Conservation (phyloP, 2,888 invertebrate species). For the Galerucella nymphaeae region DNA sequence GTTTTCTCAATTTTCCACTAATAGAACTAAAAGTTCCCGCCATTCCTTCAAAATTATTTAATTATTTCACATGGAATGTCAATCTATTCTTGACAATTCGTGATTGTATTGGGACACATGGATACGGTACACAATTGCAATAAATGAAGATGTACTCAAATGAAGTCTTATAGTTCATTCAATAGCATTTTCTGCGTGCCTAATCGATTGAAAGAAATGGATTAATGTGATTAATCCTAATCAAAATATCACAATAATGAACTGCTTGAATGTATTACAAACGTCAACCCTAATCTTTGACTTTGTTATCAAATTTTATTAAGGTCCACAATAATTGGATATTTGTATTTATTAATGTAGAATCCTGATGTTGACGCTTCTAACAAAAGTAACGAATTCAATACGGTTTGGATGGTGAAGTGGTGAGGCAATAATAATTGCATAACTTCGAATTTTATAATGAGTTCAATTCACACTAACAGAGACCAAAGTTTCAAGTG, state of each 20-base stretch:
- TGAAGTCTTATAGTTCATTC: too few species aligned
- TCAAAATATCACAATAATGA: too few species aligned
- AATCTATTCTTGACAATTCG: not conserved
- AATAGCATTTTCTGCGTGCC: too few species aligned
- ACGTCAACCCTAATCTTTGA: too few species aligned
- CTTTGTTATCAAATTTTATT: too few species aligned
- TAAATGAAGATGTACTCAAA: too few species aligned
- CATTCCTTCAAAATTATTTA: not conserved
- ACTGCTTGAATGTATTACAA: too few species aligned
- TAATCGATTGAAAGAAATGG: too few species aligned
- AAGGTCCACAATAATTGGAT: too few species aligned
- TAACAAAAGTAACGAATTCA: constrained; percentile 24
- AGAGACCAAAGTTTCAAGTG: constrained; percentile 50
- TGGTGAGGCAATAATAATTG: constrained; percentile 40
- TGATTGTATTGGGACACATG: not conserved
- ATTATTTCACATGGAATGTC: not conserved
- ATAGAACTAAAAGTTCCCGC: not conserved
- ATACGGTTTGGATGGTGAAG: constrained; percentile 25
- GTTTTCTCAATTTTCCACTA: not conserved
- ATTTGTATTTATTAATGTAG: not conserved
- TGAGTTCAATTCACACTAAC: constrained; percentile 46
- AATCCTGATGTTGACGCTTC: constrained; percentile 5
- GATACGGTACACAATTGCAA: too few species aligned
- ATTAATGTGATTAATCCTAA: too few species aligned
- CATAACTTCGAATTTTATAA: constrained; percentile 42